Conservation (phyloP, 2,888 invertebrate species). For the Plagodis pulveraria region DNA sequence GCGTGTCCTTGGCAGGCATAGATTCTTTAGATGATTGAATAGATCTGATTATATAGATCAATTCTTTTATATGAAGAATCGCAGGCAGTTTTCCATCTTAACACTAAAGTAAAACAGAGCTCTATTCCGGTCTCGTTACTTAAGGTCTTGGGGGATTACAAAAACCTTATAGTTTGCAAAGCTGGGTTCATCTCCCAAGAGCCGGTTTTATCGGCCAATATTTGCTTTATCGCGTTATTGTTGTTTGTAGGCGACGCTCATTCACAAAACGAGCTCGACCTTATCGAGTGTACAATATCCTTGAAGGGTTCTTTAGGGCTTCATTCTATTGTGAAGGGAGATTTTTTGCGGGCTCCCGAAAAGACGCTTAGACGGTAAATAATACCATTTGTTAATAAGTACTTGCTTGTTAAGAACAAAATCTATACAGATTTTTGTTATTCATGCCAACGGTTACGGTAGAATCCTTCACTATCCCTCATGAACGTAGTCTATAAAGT, state of each 20-base stretch:
- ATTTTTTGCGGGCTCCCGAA: constrained; percentile 43
- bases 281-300: constrained; percentile 48
- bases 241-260: constrained; percentile 49
- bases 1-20: too few species aligned
- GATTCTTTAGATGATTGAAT: too few species aligned
- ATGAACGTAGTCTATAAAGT: too few species aligned
- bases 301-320: constrained; percentile 49
- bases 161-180: constrained; percentile 14
- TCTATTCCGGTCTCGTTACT: constrained; percentile 13
- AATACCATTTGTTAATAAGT: constrained; percentile 24
- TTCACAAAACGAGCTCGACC: constrained; percentile 48
- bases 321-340: constrained; percentile 46
- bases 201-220: constrained; percentile 45
- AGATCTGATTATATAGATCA: too few species aligned
- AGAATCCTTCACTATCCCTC: too few species aligned
- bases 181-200: constrained; percentile 13
- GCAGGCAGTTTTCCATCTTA: background rate
- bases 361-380: constrained; percentile 34
- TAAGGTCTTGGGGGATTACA: constrained; percentile 7
- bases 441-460: too few species aligned
- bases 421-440: too few species aligned
- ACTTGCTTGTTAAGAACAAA: too few species aligned
- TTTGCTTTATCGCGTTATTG: constrained; percentile 53
- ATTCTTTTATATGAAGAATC: too few species aligned
- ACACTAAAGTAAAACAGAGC: constrained; percentile 9